phyloP scores from a whole-genome alignment of 2,797 vertebrate genomes.

The Trachurus trachurus region DNA sequence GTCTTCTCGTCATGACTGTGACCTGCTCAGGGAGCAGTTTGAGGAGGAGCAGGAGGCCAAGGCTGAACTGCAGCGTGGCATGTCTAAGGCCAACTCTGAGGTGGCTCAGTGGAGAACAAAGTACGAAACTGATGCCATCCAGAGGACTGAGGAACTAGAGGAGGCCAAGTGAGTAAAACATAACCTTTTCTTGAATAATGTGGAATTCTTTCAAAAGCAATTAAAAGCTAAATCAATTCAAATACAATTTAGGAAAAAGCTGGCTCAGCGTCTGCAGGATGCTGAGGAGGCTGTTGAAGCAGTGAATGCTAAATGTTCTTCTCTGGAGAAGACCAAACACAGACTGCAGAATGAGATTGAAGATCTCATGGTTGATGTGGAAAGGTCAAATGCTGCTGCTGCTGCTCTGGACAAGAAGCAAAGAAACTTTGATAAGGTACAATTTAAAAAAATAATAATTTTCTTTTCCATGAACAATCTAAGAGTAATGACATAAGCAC shows the following conservation, averaged over 20 bases:
- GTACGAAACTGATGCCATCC: slow-evolving; percentile 92
- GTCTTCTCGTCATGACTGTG: slow-evolving; percentile 83
- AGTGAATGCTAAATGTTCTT: slow-evolving; percentile 93
- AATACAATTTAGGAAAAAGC: slow-evolving; percentile 83
- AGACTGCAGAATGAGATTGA: slow-evolving; percentile 94
- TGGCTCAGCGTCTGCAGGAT: slow-evolving; percentile 90
- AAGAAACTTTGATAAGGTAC: slow-evolving; percentile 88
- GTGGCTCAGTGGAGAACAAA: slow-evolving; percentile 93
- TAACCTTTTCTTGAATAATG: too few relatives aligned
- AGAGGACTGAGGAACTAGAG: slow-evolving; percentile 90
- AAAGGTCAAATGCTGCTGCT: slow-evolving; percentile 91
- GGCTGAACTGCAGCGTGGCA: slow-evolving; percentile 87
- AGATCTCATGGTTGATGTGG: slow-evolving; percentile 94
- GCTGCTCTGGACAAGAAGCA: slow-evolving; percentile 90
- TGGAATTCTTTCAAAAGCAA: background rate
- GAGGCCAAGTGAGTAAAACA: slow-evolving; percentile 82
- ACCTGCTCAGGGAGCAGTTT: slow-evolving; percentile 89
- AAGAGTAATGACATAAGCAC: background rate
- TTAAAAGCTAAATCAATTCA: background rate
- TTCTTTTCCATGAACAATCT: background rate
- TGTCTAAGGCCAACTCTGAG: slow-evolving; percentile 92
- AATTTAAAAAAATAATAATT: background rate
- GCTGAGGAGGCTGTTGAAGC: slow-evolving; percentile 93
- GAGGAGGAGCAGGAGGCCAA: slow-evolving; percentile 91
- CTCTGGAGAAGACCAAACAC: slow-evolving; percentile 95